These are phyloP conservation scores for Caenorhabditis doughertyi DNA, from an alignment of 2,888 invertebrate species.

Conservation along the genomic window DNA sequence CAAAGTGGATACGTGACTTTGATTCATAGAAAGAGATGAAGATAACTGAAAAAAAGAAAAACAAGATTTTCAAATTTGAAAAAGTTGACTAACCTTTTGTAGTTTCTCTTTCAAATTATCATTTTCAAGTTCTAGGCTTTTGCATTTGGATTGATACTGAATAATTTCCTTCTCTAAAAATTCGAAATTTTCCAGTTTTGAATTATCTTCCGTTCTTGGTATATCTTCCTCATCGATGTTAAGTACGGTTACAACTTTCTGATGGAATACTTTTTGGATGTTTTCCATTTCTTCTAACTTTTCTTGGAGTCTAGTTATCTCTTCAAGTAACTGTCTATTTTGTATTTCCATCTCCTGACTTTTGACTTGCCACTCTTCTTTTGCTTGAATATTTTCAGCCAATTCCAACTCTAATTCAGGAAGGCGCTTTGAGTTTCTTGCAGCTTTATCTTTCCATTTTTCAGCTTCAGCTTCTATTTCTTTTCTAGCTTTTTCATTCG, in stretches of 20 bases:
- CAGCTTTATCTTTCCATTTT: conserved; percentile 63
- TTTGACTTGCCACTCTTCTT: conserved; percentile 54
- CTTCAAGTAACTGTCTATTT: conserved; percentile 43
- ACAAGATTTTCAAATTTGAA: neutral
- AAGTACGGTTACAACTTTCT: conserved; percentile 24
- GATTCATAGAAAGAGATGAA: conserved; percentile 39
- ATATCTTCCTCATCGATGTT: conserved; percentile 26
- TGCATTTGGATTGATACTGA: conserved; percentile 27
- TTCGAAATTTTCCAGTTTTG: conserved; percentile 1
- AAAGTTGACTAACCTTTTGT: neutral
- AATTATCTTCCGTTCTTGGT: neutral
- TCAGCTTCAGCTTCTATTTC: conserved; percentile 69
- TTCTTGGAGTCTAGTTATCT: conserved; percentile 28
- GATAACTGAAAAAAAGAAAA: conserved; percentile 29
- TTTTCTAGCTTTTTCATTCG: conserved; percentile 67
- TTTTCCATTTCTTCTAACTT: conserved; percentile 46
- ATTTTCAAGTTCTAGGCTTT: conserved; percentile 47
- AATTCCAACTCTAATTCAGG: conserved; percentile 62
- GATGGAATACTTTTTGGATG: conserved; percentile 33
- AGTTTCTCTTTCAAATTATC: conserved; percentile 33
- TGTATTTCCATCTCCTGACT: conserved; percentile 53
- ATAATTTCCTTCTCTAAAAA: conserved; percentile 25
- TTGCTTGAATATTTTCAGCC: conserved; percentile 52
- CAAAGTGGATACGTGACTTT: conserved; percentile 58
- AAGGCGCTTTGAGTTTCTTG: conserved; percentile 43